Percentiles rank a stretch among this genome's conserved stretches.
Evolutionary conservation across 2,797 vertebrate species (phyloP).

Genomic region (Dromococcyx pavoninus): DNA sequence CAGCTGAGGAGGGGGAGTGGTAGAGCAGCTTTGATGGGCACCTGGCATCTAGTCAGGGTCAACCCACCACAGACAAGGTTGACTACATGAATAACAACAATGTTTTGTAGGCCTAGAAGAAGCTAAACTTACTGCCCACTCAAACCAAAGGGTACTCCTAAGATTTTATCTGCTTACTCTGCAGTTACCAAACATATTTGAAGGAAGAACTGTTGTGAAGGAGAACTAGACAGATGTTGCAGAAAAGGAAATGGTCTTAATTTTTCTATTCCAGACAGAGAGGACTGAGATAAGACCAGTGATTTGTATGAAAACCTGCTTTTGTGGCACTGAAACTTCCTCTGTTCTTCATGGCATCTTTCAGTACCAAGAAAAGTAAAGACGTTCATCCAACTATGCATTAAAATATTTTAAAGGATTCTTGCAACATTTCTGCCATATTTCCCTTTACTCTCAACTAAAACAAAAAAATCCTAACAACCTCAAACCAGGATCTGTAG

Average conservation of each 20-base stretch:
- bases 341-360: neutral
- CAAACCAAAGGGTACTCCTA: neutral
- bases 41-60: no score
- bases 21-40: no score
- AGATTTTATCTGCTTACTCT: neutral
- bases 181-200: neutral
- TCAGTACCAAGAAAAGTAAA: neutral
- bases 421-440: neutral
- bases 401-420: neutral
- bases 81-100: neutral
- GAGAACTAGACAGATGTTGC: neutral
- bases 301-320: neutral
- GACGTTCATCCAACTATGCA: neutral
- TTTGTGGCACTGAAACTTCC: neutral
- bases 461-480: neutral
- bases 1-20: no score
- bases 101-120: neutral
- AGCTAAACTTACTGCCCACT: neutral
- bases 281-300: neutral
- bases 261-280: neutral
- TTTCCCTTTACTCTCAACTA: neutral
- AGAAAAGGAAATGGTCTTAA: neutral
- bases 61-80: no score
- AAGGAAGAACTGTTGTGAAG: neutral
- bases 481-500: neutral